These are phyloP conservation scores for Lathamus discolor DNA, from an alignment of 2,113 vertebrate genomes.

Conservation along the genomic window DNA sequence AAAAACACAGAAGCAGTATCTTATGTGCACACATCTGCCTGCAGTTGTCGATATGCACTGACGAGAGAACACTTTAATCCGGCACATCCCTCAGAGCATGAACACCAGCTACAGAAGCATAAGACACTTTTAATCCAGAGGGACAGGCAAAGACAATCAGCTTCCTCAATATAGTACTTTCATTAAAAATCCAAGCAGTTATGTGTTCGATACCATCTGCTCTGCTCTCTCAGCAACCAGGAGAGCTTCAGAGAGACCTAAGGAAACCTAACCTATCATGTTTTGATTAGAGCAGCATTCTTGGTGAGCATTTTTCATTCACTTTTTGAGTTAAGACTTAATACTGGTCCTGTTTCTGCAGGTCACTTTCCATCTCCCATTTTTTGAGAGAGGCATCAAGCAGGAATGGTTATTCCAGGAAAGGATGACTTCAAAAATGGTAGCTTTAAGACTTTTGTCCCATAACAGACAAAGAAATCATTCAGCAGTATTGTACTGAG, in stretches of 20 bases:
- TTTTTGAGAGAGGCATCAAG: neutral
- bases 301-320: neutral
- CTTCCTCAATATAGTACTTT: neutral
- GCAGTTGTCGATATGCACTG: neutral
- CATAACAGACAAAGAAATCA: neutral
- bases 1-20: neutral
- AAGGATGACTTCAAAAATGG: neutral
- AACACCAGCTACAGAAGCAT: neutral
- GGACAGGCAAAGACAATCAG: neutral
- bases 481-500: neutral
- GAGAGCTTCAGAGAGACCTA: neutral
- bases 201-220: neutral
- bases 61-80: neutral
- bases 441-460: neutral
- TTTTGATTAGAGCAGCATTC: neutral
- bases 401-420: neutral
- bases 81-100: neutral
- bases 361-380: neutral
- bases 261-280: neutral
- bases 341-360: neutral
- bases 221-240: neutral
- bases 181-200: neutral
- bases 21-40: neutral
- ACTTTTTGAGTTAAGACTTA: neutral
- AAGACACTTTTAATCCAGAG: neutral